Base-by-base conservation (phyloP, 2,888 invertebrate species). In the Bellardia pandia region DNA sequence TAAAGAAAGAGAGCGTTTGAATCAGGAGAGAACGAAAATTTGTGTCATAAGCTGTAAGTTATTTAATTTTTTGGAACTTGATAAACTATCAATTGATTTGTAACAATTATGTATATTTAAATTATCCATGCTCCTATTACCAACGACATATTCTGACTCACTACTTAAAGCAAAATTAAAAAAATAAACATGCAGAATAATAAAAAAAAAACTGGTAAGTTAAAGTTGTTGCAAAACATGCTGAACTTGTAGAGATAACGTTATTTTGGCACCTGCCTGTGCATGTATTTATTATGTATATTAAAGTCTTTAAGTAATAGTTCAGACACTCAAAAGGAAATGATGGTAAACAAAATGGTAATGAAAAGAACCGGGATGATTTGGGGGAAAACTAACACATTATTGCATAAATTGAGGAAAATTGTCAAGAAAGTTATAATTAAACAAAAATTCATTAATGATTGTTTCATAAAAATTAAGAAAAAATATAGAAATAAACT, bases 11-110 rank as follows among this genome's bases (percentile, higher is more conserved):
- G 37, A 37, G 4, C 5, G 5, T 5, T 3, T 6, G 5, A 37
- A 37, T 6, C 37, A 37, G 5, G 0, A 37, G 37, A 37, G 11
- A 45, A 13, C 9, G 13, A 13, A 13, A 3, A 45, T 13, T 3
- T 45, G 45, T 42, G 9, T 1, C 7, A 42, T 9, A 42, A 45
- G 11, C 9, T 3, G 11, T 11, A 13, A 45, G 45, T 45, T 45
- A 45, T 45, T 45, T 45, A 9, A 45, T 45, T 58, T 60, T 40
- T 78, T 33, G 8, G 6, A 9, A 42, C 42, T 11, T 68, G 62
- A 68, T 74, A 84, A 80, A 80, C 40, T 77, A 87, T 69, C 77
- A 85, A 85, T 87, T 85, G 85, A 85, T 87, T 87, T 87, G 77
- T 82, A 80, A 71, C 87, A 81, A 85, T 87, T 87, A 85, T 83